These are phyloP conservation scores for Cynopterus brachyotis DNA, from an alignment of 2,113 vertebrate genomes.

Conservation along the genomic window DNA sequence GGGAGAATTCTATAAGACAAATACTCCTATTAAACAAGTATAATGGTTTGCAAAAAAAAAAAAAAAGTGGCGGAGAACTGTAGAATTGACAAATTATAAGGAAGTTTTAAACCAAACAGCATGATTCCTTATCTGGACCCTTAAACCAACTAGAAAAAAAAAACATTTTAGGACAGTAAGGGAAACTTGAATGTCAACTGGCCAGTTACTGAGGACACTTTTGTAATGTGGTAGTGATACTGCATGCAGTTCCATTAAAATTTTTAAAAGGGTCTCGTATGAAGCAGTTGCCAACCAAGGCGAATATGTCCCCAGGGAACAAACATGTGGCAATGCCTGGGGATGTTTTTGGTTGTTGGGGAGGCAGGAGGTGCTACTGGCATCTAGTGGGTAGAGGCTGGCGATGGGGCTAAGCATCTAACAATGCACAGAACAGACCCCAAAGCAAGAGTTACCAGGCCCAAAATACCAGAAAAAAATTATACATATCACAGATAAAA, in stretches of 20 bases:
- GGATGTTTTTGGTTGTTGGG: too few relatives aligned
- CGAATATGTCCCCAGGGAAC: background rate
- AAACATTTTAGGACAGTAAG: background rate
- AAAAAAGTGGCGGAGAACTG: accelerated
- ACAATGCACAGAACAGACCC: background rate
- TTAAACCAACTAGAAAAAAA: background rate
- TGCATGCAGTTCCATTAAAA: background rate
- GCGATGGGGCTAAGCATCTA: background rate
- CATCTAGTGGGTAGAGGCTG: background rate
- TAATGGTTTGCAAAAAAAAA: background rate
- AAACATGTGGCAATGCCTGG: background rate
- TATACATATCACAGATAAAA: background rate
- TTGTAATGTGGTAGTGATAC: background rate
- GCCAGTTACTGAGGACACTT: background rate
- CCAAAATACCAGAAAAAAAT: background rate
- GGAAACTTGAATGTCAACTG: background rate
- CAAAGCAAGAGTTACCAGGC: background rate
- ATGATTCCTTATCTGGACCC: background rate
- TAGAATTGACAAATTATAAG: background rate
- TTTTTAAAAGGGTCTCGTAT: background rate
- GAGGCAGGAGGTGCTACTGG: background rate
- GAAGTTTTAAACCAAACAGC: background rate
- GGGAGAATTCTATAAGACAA: background rate
- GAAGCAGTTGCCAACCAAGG: background rate
- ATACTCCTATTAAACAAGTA: background rate